Evolutionary conservation across 1,140 invertebrate species (phyloP), one percentile per base, ranked within the genome.

Genomic region (Condylostylus longicornis): DNA sequence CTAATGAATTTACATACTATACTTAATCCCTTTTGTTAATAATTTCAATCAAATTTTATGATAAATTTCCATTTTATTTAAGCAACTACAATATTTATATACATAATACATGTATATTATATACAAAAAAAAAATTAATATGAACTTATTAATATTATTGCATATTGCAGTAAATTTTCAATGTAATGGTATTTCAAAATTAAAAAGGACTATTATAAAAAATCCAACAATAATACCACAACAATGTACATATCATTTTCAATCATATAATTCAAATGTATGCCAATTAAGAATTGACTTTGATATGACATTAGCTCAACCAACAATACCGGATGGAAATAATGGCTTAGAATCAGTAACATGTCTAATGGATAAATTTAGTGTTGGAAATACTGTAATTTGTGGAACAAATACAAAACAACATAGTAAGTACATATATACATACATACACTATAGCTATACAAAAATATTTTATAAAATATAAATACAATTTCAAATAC

Each of bases 391-490:
- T 22, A 53, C 51, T 35, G 53, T 44, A 32, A 55, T 75, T 30
- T 88, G 84, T 49, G 84, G 84, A 6, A 72, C 78, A 49, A 87
- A 87, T 58, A 70, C 65, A n/a, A 79, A 79, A 18, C 80, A 86
- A 50, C 83, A 88, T 42, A 35, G 65, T 67, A 33, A 58, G 58
- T 49, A 18, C 28, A n/a, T n/a, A n/a, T n/a, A n/a, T n/a, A n/a
- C n/a, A n/a, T n/a, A n/a, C n/a, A n/a, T n/a, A n/a, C n/a, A n/a
- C n/a, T n/a, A n/a, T n/a, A n/a, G n/a, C n/a, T n/a, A n/a, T n/a
- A n/a, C n/a, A n/a, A n/a, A n/a, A n/a, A n/a, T n/a, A n/a, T n/a
- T n/a, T n/a, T n/a, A n/a, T n/a, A n/a, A n/a, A n/a, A n/a, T n/a
- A n/a, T n/a, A n/a, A n/a, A n/a, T n/a, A n/a, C n/a, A n/a, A n/a